These are phyloP conservation scores for Spilosoma lubricipeda DNA, from an alignment of 2,888 invertebrate species.

Conservation along the genomic window DNA sequence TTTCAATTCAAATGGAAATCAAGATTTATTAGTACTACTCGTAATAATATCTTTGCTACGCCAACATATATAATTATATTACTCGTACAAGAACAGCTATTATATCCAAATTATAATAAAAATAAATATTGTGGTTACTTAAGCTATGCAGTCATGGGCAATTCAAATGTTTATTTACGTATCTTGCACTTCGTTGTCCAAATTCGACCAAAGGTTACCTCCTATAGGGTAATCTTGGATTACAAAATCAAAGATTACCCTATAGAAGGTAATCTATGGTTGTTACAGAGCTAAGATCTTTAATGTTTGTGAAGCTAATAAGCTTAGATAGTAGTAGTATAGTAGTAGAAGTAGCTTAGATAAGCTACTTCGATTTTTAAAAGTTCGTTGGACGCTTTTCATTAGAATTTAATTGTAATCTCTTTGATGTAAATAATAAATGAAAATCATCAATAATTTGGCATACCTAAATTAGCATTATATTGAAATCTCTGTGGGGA, in stretches of 20 bases:
- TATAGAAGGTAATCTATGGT: too few species aligned
- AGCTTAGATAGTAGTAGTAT: background rate
- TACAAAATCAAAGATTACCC: too few species aligned
- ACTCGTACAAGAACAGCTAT: too few species aligned
- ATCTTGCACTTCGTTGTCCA: background rate
- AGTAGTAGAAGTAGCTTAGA: too few species aligned
- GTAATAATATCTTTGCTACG: too few species aligned
- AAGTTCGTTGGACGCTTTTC: background rate
- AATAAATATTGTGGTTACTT: conserved; percentile 22
- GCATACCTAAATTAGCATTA: background rate
- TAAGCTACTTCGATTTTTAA: background rate
- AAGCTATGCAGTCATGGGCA: conserved; percentile 12
- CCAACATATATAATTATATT: too few species aligned
- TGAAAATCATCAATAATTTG: background rate
- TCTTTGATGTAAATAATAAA: background rate
- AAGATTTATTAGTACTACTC: background rate
- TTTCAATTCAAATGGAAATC: background rate
- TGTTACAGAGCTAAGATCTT: background rate
- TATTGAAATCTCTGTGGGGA: conserved; percentile 19
- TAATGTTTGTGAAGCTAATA: background rate
- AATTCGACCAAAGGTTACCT: background rate
- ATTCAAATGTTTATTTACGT: too few species aligned
- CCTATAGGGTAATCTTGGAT: too few species aligned
- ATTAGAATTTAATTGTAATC: too few species aligned
- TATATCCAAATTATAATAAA: too few species aligned